Evolutionary conservation across 2,797 vertebrate genomes (phyloP), one percentile per base, ranked within the genome.

Genomic region (Anabas testudineus): DNA sequence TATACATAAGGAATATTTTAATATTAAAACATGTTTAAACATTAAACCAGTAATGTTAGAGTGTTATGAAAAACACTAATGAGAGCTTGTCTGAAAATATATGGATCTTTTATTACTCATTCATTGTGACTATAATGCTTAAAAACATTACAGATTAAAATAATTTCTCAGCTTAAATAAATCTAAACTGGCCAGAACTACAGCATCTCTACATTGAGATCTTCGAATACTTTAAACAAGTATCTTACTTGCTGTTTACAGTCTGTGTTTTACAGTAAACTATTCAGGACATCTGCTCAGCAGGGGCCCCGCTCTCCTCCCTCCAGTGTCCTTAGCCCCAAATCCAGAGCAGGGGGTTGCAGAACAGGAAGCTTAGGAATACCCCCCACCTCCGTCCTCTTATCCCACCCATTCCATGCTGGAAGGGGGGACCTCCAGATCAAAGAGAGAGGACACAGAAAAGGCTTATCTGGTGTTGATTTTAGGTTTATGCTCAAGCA

Each of bases 401-500:
- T 13, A 21, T 32, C 64, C 34, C 37, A 21, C 30, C 49, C 59
- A 3, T 24, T 63, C 63, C 14, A 34, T 54, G 53, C 53, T 73
- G 43, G 57, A 60, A 56, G 16, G 37, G 65, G 68, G 68, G 49
- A 10, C 36, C 36, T 75, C 41, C n/a, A 85, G 86, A 94, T 93
- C 88, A 94, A 94, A 94, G 89, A 54, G 48, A 41, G 54, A 5
- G 67, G 80, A 77, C 76, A 84, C 81, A 88, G 85, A 85, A 83
- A 82, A 77, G 85, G 87, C 88, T 91, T 92, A 91, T 93, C 93
- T 93, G 93, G 87, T 92, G 91, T 90, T 94, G 91, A 90, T 94
- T 93, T 92, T 90, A 87, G 88, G 88, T 86, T 92, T 84, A 89
- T 67, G 76, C 88, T 84, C 72, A 80, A 89, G 90, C 85, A 82